These are phyloP conservation scores for Dendrocincla fuliginosa DNA, from an alignment of 2,797 vertebrate species.

Conservation along the genomic window DNA sequence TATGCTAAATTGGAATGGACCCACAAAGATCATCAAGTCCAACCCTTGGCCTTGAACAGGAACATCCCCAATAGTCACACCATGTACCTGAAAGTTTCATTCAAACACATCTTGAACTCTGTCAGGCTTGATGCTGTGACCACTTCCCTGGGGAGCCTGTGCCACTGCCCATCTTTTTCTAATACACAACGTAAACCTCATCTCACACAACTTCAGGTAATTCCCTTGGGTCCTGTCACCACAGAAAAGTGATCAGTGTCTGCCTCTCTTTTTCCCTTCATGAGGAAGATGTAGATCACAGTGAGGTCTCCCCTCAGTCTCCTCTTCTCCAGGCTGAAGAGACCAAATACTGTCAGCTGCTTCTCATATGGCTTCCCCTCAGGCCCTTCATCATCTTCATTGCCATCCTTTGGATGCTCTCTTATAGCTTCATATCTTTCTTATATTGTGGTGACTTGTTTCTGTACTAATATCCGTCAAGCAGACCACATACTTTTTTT, in stretches of 20 bases:
- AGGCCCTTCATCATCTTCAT: background rate
- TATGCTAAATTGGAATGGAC: background rate
- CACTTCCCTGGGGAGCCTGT: background rate
- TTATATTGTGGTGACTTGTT: background rate
- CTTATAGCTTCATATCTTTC: background rate
- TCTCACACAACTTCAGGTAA: background rate
- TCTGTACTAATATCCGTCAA: background rate
- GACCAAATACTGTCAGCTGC: background rate
- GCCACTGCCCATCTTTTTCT: background rate
- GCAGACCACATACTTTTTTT: background rate
- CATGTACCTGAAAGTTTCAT: background rate
- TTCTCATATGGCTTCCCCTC: background rate
- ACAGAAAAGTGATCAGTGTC: background rate
- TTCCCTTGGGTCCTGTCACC: background rate
- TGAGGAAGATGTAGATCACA: background rate
- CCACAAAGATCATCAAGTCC: background rate
- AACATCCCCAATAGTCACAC: background rate
- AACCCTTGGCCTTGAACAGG: background rate
- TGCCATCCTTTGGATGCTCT: background rate
- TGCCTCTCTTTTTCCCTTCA: background rate
- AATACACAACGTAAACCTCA: background rate
- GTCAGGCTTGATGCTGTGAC: background rate
- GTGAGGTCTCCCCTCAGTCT: background rate
- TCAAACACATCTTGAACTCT: background rate
- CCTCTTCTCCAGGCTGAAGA: background rate